Evolutionary conservation across 2,113 vertebrate genomes (phyloP).

Genomic region (Pseudois nayaur): DNA sequence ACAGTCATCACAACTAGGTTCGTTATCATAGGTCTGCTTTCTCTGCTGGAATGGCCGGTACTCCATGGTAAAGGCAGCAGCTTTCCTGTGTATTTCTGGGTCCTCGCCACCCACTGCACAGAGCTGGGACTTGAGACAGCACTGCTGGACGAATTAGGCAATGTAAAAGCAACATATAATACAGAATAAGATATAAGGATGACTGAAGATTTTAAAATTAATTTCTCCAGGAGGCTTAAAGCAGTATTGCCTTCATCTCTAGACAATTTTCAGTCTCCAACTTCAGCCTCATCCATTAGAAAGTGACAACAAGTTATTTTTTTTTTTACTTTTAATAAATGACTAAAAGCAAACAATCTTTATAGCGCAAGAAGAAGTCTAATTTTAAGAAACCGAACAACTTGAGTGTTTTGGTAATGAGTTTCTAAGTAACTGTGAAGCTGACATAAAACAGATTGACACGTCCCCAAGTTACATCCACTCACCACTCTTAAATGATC

Average conservation of each 20-base stretch:
- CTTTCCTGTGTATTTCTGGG: not conserved
- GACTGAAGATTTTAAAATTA: not conserved
- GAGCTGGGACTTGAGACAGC: not conserved
- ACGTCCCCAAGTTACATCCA: slow-evolving; percentile 31
- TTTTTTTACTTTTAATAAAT: not conserved
- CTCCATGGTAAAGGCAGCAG: not conserved
- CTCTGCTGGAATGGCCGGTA: not conserved
- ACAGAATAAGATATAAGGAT: not conserved
- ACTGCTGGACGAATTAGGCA: not conserved
- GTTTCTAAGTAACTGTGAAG: not conserved
- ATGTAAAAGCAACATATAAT: not conserved
- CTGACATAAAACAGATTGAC: not conserved
- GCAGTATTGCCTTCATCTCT: not conserved
- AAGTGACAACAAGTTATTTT: not conserved
- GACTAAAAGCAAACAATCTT: not conserved
- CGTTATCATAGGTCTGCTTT: not conserved
- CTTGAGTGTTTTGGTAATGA: not conserved
- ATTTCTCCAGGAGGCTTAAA: not conserved
- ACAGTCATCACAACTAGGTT: not conserved
- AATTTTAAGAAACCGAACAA: not conserved
- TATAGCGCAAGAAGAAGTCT: not conserved
- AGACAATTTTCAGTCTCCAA: not conserved
- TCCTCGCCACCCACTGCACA: not conserved
- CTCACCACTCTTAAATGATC: slow-evolving; percentile 74
- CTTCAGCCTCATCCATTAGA: not conserved